Base-by-base conservation (phyloP, 2,797 vertebrate species). In the Moxostoma hubbsi region DNA sequence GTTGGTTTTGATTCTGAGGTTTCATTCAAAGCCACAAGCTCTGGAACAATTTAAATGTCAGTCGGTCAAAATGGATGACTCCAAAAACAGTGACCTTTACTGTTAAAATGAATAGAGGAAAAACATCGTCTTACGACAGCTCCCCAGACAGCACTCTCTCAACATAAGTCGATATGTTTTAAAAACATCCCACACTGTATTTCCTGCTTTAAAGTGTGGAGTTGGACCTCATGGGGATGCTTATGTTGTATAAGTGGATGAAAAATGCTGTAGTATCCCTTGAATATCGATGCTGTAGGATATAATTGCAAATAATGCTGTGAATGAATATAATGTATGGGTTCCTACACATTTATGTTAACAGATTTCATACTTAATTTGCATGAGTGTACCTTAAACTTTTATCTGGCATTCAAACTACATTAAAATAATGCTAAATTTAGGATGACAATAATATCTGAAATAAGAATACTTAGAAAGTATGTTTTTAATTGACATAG, bases 71-170 rank as follows among this genome's bases (percentile, higher is more conserved):
- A 55, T 63, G 45, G 77, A 64, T 74, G 63, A 69, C 36, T 24
- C 67, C n/a, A 16, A 68, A 81, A 64, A 57, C 51, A 67, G 45
- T 83, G 78, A 85, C 83, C 81, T 82, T 85, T 78, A 74, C 70
- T 78, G 49, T 77, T 65, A 69, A 64, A 79, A 83, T 55, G 78
- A 75, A 75, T 18, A 18, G 18, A 18, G 18, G 18, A 68, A 7
- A 49, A 36, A 18, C 18, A 18, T 1, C 18, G 51, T 51, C 12
- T 67, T 18, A 46, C 24, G 64, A 16, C 66, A 8, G 1, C 57
- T 75, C 75, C 79, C 72, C 63, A 46, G 66, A 79, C 36, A 67
- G 68, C 59, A 51, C 64, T 75, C 13, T 24, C 24, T 24, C 24
- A 55, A 59, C 51, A 7, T 9, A 18, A 73, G 64, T 73, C 55